Conservation (phyloP, 2,888 invertebrate species). For the Hyposoter dolosus region DNA sequence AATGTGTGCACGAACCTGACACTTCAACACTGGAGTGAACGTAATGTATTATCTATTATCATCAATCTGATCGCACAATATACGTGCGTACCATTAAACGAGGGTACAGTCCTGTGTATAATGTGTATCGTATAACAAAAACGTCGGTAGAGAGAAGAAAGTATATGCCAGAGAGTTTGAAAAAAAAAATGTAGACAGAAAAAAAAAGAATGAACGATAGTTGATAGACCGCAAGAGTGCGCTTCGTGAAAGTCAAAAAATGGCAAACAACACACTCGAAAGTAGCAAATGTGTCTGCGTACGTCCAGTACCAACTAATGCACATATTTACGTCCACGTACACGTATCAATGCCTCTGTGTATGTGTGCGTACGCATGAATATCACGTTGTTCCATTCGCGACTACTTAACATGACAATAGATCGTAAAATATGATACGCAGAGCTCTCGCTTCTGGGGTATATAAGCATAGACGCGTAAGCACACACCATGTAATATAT, state of each 20-base stretch:
- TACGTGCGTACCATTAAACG: slow-evolving; percentile 20
- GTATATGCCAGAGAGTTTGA: neutral
- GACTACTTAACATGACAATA: slow-evolving; percentile 74
- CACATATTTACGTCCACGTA: slow-evolving; percentile 1
- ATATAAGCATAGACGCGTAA: slow-evolving; percentile 14
- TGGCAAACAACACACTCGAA: slow-evolving; percentile 15
- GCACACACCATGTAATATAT: neutral
- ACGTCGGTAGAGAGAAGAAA: neutral
- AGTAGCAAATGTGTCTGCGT: slow-evolving; percentile 17
- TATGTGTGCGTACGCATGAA: slow-evolving; percentile 35
- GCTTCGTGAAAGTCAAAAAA: slow-evolving; percentile 58
- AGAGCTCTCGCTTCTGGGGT: slow-evolving; percentile 24
- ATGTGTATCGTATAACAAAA: slow-evolving; percentile 33
- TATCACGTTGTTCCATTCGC: slow-evolving; percentile 67
- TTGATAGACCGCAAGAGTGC: slow-evolving; percentile 37
- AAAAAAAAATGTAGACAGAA: slow-evolving; percentile 12
- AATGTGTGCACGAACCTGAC: slow-evolving; percentile 17
- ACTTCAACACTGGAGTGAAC: slow-evolving; percentile 13
- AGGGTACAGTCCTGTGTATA: slow-evolving; percentile 32
- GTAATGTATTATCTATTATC: slow-evolving; percentile 22
- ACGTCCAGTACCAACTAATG: neutral
- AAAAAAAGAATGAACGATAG: slow-evolving; percentile 20
- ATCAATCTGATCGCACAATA: slow-evolving; percentile 26
- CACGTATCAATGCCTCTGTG: neutral
- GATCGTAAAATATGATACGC: slow-evolving; percentile 74